Evolutionary conservation across 2,888 invertebrate species (phyloP), one percentile per base, ranked within the genome.

Genomic region (Drosophila kambysellisi): DNA sequence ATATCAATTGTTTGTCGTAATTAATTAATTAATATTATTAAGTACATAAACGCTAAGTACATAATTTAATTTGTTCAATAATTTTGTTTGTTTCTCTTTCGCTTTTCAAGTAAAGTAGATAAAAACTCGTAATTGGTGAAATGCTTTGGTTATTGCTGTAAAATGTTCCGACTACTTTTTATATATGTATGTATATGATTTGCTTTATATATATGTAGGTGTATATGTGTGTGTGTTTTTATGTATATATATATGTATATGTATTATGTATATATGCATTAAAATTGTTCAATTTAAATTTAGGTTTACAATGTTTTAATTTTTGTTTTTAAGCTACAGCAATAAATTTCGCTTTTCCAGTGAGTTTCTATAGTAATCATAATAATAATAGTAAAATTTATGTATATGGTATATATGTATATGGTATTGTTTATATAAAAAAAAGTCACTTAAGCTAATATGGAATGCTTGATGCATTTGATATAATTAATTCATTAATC

Each of bases 71-170:
- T 84, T 84, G 87, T 83, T 84, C 89, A 89, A 79, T 83, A 73
- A 73, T 79, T 69, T 67, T 56, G 68, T 69, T 74, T 61, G 56
- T 71, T 76, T 74, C 66, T 70, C 50, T 65, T 82, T 76, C 52
- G 63, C 66, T 81, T 82, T 43, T 56, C 60, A 64, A 67, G 48
- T 74, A 51, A 77, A 65, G 46, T 72, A 71, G 60, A 59, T 63
- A 63, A 72, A 80, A 80, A 79, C 77, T 80, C 68, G 57, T 69
- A 68, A 59, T 73, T 69, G 62, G 69, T 74, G 81, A 92, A 92
- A 93, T 93, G 92, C 93, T 93, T 93, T 93, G 93, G 93, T 93
- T 93, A 93, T 93, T 93, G 93, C 93, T 93, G 93, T 92, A 93
- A 92, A 90, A 84, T 78, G 85, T 80, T 82, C 82, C 82, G 80